Conservation (phyloP, 1,140 invertebrate species). For the Procambarus virginalis region DNA sequence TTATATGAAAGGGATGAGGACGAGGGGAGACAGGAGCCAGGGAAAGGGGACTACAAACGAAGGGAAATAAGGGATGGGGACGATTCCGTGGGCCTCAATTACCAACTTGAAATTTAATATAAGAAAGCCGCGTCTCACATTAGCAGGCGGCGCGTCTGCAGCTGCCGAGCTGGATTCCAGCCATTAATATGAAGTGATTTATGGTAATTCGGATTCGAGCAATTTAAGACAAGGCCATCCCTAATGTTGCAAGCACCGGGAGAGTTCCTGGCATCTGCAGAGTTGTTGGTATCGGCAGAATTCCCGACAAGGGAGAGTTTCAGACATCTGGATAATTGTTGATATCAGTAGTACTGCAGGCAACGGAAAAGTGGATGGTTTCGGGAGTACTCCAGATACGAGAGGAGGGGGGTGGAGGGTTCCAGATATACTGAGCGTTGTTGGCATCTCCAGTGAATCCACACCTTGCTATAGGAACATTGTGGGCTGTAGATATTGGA, state of each 20-base stretch:
- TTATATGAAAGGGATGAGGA: too few species aligned
- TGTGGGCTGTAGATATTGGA: too few species aligned
- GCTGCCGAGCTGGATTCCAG: background rate
- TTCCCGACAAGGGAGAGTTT: background rate
- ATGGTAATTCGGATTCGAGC: conserved; percentile 7
- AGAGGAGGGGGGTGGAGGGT: too few species aligned
- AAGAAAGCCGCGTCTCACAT: background rate
- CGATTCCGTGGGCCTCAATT: background rate
- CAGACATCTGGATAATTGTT: background rate
- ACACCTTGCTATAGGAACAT: too few species aligned
- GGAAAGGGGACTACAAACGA: too few species aligned
- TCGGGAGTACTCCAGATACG: background rate
- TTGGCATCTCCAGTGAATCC: too few species aligned
- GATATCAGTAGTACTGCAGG: background rate
- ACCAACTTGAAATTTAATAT: background rate
- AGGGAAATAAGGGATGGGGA: background rate
- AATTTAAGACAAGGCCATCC: conserved; percentile 1
- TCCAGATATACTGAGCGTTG: too few species aligned
- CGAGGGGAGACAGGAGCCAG: too few species aligned
- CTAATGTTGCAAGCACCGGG: background rate
- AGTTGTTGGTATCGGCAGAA: background rate
- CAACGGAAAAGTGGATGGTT: background rate
- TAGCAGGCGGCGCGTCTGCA: background rate
- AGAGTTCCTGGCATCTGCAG: background rate
- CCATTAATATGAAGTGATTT: conserved; percentile 10